phyloP scores from a whole-genome alignment of 2,113 vertebrate species.

The Calcarius ornatus region DNA sequence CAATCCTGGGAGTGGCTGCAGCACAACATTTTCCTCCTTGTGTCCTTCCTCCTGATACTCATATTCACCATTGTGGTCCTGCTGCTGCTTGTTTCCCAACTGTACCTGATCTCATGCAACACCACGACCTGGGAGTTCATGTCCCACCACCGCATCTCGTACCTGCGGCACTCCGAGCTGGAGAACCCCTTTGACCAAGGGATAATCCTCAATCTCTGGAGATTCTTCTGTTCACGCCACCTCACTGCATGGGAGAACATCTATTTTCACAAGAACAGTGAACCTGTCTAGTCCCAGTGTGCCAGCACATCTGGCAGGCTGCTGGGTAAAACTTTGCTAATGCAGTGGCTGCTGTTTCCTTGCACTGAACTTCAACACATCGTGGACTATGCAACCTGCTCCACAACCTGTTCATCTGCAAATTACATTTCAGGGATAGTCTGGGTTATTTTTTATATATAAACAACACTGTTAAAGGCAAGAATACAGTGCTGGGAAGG shows the following conservation, averaged over 20 bases:
- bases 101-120: conserved; percentile 91
- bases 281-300: conserved; percentile 66
- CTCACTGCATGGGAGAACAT: conserved; percentile 86
- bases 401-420: not conserved
- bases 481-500: not conserved
- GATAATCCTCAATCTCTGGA: conserved; percentile 84
- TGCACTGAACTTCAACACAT: not conserved
- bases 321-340: not conserved
- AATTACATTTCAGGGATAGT: not conserved
- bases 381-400: not conserved
- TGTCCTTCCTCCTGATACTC: conserved; percentile 72
- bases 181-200: conserved; percentile 92
- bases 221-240: conserved; percentile 88
- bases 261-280: conserved; percentile 78
- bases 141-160: conserved; percentile 90
- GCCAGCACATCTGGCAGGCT: not conserved
- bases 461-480: not conserved
- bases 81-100: conserved; percentile 86
- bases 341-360: not conserved
- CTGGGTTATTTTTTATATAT: not conserved
- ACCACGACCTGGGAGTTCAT: conserved; percentile 98
- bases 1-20: conserved; percentile 83
- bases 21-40: conserved; percentile 77
- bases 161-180: conserved; percentile 83
- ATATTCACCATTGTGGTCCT: conserved; percentile 75